A percentile compares a stretch with the other conserved stretches of the same genome.
Conservation (phyloP, 1,140 invertebrate species). For the Meloidogyne floridensis region DNA sequence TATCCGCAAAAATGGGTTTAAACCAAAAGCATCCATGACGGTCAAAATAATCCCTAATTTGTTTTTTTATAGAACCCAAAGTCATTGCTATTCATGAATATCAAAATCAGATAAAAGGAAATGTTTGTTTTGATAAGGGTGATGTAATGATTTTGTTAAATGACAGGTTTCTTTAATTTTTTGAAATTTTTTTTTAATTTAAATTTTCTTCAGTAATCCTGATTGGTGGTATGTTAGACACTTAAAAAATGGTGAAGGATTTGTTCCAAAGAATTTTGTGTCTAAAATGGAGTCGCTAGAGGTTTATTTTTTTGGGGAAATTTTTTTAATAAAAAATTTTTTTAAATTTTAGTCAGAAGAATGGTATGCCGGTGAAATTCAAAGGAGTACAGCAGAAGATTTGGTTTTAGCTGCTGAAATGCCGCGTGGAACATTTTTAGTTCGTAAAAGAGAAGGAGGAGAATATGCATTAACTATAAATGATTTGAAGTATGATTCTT, state of each 20-base stretch:
- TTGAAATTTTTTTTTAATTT: neutral
- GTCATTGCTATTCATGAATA: slow-evolving; percentile 55
- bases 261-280: slow-evolving; percentile 90
- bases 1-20: no score
- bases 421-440: slow-evolving; percentile 90
- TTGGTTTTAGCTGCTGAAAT: slow-evolving; percentile 85
- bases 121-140: slow-evolving; percentile 67
- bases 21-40: no score
- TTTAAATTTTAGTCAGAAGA: slow-evolving; percentile 26
- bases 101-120: slow-evolving; percentile 49
- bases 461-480: slow-evolving; percentile 92
- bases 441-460: slow-evolving; percentile 82
- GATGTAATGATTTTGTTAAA: slow-evolving; percentile 65
- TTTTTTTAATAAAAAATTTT: neutral
- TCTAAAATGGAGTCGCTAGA: slow-evolving; percentile 88
- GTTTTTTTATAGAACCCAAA: slow-evolving; percentile 38
- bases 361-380: slow-evolving; percentile 97
- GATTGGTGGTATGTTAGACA: slow-evolving; percentile 94
- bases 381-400: slow-evolving; percentile 93
- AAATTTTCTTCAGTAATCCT: slow-evolving; percentile 71
- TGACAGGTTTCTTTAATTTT: slow-evolving; percentile 72
- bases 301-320: slow-evolving; percentile 68
- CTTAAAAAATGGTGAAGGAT: slow-evolving; percentile 72
- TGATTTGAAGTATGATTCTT: slow-evolving; percentile 81
- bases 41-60: neutral